phyloP scores from a whole-genome alignment of 2,797 vertebrate species.

The Fundulus diaphanus region DNA sequence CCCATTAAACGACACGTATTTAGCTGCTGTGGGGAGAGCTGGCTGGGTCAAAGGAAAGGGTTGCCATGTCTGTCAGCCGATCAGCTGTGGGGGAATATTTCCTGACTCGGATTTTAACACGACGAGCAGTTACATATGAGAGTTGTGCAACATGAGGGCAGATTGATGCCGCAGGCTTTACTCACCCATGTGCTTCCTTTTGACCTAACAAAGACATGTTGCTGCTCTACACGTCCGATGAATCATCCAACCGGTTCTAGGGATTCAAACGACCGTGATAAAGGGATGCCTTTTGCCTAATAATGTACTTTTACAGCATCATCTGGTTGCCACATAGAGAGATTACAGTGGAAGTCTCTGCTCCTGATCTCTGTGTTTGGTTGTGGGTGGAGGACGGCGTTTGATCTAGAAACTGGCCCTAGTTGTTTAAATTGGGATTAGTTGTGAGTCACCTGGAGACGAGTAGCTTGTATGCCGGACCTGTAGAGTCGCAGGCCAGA shows the following conservation, averaged over 20 bases:
- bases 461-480: neutral
- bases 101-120: neutral
- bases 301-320: neutral
- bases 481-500: neutral
- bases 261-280: constrained; percentile 7
- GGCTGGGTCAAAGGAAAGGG: neutral
- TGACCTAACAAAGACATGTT: constrained; percentile 51
- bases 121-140: neutral
- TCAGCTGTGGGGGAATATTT: neutral
- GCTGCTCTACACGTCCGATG: constrained; percentile 22
- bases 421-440: neutral
- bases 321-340: constrained; percentile 1
- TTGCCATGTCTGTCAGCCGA: neutral
- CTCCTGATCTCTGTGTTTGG: neutral
- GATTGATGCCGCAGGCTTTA: constrained; percentile 46
- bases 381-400: neutral
- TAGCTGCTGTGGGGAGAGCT: neutral
- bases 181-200: constrained; percentile 28
- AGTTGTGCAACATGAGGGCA: constrained; percentile 41
- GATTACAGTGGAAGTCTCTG: neutral
- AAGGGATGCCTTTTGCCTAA: neutral
- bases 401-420: neutral
- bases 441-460: neutral
- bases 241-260: constrained; percentile 58
- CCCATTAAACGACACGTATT: no score